Conservation (phyloP, 2,888 invertebrate species). For the Amiota communis region DNA sequence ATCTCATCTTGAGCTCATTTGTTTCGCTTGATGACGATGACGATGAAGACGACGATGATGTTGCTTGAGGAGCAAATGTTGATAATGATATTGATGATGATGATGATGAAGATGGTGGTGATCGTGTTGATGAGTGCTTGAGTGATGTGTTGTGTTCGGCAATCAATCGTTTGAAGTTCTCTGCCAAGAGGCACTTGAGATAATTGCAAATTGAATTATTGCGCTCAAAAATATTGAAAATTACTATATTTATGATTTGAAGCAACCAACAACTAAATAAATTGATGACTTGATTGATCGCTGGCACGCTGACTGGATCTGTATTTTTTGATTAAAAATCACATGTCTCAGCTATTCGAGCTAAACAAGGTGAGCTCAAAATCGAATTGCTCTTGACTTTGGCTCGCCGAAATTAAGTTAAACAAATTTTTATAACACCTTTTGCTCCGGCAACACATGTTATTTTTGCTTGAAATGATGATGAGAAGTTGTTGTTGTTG, state of each 20-base stretch:
- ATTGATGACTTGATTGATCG: slow-evolving; percentile 66
- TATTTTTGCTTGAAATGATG: neutral
- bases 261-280: slow-evolving; percentile 65
- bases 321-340: neutral
- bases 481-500: slow-evolving; percentile 17
- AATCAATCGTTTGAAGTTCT: slow-evolving; percentile 44
- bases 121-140: slow-evolving; percentile 13
- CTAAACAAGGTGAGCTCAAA: slow-evolving; percentile 43
- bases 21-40: slow-evolving; percentile 59
- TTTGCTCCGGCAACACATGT: slow-evolving; percentile 51
- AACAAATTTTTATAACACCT: slow-evolving; percentile 72
- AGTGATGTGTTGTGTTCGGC: slow-evolving; percentile 35
- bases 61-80: neutral
- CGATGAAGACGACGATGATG: slow-evolving; percentile 29
- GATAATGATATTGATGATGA: slow-evolving; percentile 27
- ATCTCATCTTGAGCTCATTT: slow-evolving; percentile 50
- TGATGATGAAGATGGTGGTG: neutral
- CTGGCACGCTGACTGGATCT: slow-evolving; percentile 29
- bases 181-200: slow-evolving; percentile 58
- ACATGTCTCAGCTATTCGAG: neutral
- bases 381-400: too few species aligned
- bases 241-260: slow-evolving; percentile 62
- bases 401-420: slow-evolving; percentile 66
- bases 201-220: slow-evolving; percentile 66
- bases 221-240: slow-evolving; percentile 64